A percentile compares a stretch with the other conserved stretches of the same genome.
Evolutionary conservation across 2,797 vertebrate genomes (phyloP).

Genomic region (Cheirogaleus major): DNA sequence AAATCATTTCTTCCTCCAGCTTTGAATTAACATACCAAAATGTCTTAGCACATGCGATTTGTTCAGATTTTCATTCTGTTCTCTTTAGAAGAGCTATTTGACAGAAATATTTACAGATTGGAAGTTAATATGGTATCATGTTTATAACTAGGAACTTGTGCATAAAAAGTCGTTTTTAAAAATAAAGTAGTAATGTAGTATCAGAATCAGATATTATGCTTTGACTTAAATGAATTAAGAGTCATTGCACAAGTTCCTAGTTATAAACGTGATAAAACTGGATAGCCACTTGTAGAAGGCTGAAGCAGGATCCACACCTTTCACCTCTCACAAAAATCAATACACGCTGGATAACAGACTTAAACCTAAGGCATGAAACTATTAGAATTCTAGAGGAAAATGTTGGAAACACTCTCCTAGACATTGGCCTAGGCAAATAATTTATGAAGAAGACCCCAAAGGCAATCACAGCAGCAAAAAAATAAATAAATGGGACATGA

Average conservation of each 20-base stretch:
- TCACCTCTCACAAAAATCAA: too few relatives aligned
- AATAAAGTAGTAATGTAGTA: background rate
- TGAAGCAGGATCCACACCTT: too few relatives aligned
- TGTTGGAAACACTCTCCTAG: too few relatives aligned
- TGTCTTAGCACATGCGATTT: background rate
- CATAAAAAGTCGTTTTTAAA: constrained; percentile 24
- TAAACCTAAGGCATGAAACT: too few relatives aligned
- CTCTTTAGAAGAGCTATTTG: background rate
- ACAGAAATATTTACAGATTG: background rate
- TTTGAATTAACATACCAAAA: constrained; percentile 16
- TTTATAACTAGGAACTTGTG: background rate
- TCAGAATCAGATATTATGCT: background rate
- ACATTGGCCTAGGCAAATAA: too few relatives aligned
- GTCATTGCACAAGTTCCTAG: background rate
- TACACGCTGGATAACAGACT: too few relatives aligned
- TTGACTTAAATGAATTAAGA: background rate
- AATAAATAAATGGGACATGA: too few relatives aligned
- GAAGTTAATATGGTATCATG: background rate
- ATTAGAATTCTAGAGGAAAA: too few relatives aligned
- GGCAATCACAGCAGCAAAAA: too few relatives aligned
- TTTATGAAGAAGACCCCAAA: too few relatives aligned
- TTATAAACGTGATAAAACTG: background rate
- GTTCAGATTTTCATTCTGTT: constrained; percentile 20
- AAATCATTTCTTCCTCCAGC: background rate
- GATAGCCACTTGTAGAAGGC: too few relatives aligned